Conservation (phyloP, 2,113 vertebrate species). For the Anguilla japonica region DNA sequence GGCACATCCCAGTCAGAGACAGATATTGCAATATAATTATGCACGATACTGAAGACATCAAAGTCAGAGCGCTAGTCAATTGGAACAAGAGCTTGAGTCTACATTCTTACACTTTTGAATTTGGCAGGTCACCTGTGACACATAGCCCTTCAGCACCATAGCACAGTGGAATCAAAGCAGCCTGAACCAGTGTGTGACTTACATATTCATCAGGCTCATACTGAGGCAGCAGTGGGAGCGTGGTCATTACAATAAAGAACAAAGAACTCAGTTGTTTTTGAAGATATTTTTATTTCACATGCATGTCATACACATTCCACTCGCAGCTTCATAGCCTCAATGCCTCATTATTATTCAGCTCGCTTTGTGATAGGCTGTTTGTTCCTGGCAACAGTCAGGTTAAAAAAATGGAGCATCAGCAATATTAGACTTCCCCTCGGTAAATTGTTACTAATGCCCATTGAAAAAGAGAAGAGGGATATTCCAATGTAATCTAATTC, state of each 20-base stretch:
- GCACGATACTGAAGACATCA: neutral
- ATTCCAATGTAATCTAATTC: too few species aligned
- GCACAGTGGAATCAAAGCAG: neutral
- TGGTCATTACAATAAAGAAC: neutral
- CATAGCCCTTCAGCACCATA: neutral
- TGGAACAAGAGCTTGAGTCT: neutral
- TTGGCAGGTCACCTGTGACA: neutral
- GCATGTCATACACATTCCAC: neutral
- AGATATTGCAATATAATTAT: neutral
- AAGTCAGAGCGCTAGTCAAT: neutral
- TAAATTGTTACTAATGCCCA: too few species aligned
- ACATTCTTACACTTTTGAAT: neutral
- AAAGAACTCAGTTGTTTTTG: neutral
- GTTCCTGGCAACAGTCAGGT: neutral
- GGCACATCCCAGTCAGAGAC: neutral
- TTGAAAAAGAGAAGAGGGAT: too few species aligned
- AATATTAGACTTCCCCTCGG: too few species aligned
- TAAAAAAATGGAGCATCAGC: too few species aligned
- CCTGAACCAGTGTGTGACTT: neutral
- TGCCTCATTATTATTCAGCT: neutral
- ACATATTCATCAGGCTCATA: neutral
- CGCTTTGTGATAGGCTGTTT: neutral
- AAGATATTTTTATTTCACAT: neutral
- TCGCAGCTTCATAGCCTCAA: neutral
- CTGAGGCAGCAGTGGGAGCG: neutral